Evolutionary conservation across 2,888 invertebrate species (phyloP).

Genomic region (Chrysomela aeneicollis): DNA sequence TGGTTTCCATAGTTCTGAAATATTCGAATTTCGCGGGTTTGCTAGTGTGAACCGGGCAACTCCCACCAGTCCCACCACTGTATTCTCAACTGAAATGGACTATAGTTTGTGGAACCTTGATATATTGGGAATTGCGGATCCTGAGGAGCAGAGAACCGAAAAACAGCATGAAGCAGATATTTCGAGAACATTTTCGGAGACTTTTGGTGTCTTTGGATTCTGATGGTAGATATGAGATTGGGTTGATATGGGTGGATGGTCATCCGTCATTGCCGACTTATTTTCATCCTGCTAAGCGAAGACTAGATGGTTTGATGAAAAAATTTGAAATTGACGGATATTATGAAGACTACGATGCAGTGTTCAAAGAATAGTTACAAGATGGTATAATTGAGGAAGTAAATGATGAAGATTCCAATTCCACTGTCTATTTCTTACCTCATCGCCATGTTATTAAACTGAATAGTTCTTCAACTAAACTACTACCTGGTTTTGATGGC

Average conservation of each 20-base stretch:
- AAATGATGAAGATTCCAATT: not conserved
- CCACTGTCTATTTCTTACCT: not conserved
- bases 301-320: conserved; percentile 8
- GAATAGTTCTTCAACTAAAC: conserved; percentile 7
- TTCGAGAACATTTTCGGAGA: not conserved
- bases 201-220: not conserved
- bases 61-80: too few species aligned
- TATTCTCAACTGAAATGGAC: too few species aligned
- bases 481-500: conserved; percentile 2
- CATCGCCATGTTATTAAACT: conserved; percentile 7
- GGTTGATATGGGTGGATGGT: conserved; percentile 49
- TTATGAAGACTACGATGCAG: not conserved
- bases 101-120: conserved; percentile 1
- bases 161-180: not conserved
- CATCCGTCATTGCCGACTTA: conserved; percentile 46
- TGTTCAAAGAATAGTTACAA: conserved; percentile 3
- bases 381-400: not conserved
- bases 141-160: not conserved
- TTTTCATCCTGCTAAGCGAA: conserved; percentile 11
- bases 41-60: too few species aligned
- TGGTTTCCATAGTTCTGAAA: too few species aligned
- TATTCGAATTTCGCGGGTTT: too few species aligned
- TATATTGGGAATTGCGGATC: not conserved
- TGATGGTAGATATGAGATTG: conserved; percentile 44
- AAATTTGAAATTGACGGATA: not conserved